Percentiles rank a stretch among this genome's conserved stretches.
Conservation (phyloP, 2,888 invertebrate species). For the Aelia acuminata region DNA sequence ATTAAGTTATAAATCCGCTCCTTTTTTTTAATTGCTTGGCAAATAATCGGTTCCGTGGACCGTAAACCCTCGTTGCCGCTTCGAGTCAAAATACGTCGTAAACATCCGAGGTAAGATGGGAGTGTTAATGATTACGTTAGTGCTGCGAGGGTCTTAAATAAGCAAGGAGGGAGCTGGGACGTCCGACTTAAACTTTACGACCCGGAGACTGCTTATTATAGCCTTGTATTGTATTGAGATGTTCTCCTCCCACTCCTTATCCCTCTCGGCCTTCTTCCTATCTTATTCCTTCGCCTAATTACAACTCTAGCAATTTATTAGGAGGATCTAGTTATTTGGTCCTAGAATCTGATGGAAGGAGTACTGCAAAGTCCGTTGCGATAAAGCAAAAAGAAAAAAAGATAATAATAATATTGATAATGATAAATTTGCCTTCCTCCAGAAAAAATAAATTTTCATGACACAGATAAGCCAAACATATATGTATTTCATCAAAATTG, state of each 20-base stretch:
- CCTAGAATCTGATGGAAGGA: not conserved
- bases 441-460: too few species aligned
- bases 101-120: slow-evolving; percentile 29
- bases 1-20: slow-evolving; percentile 48
- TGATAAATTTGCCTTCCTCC: too few species aligned
- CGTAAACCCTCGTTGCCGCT: slow-evolving; percentile 37
- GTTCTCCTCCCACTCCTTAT: slow-evolving; percentile 33
- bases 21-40: slow-evolving; percentile 48
- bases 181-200: slow-evolving; percentile 36
- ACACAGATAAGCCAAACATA: too few species aligned
- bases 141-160: not conserved
- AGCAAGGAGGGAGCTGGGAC: not conserved
- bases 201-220: not conserved
- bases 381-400: too few species aligned
- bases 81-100: slow-evolving; percentile 42
- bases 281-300: not conserved
- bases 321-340: not conserved
- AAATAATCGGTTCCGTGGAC: slow-evolving; percentile 45
- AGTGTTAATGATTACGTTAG: slow-evolving; percentile 51
- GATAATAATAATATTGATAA: too few species aligned
- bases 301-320: not conserved
- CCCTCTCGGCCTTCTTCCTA: not conserved
- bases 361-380: too few species aligned
- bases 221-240: slow-evolving; percentile 50
- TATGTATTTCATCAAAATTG: too few species aligned